phyloP scores from a whole-genome alignment of 2,888 invertebrate species.

The Crioceris asparagi region DNA sequence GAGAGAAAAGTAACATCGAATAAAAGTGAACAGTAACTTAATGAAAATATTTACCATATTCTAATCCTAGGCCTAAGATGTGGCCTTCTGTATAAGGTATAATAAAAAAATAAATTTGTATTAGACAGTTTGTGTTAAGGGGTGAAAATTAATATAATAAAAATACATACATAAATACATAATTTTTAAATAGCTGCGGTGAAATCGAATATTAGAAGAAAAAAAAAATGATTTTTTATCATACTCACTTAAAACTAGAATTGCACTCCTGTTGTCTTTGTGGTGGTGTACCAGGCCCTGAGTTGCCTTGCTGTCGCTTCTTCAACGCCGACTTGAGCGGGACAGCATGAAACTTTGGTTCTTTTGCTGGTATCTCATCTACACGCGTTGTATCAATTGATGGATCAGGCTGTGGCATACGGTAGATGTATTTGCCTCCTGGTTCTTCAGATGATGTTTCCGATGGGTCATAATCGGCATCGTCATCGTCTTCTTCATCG shows the following conservation, averaged over 20 bases:
- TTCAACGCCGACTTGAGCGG: constrained; percentile 88
- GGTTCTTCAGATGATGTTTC: constrained; percentile 42
- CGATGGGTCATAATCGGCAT: constrained; percentile 32
- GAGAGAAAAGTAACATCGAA: too few species aligned
- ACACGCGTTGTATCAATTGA: constrained; percentile 71
- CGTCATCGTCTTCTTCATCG: constrained; percentile 33
- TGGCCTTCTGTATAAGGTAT: constrained; percentile 64
- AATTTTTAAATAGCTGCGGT: background rate
- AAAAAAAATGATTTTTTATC: background rate
- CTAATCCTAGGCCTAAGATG: constrained; percentile 83
- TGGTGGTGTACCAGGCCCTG: constrained; percentile 56
- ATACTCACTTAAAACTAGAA: constrained; percentile 69
- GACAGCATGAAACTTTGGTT: constrained; percentile 68
- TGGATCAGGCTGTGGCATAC: constrained; percentile 52
- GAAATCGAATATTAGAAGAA: background rate
- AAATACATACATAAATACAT: background rate
- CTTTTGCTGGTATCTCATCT: constrained; percentile 83
- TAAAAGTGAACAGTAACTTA: too few species aligned
- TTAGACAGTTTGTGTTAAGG: background rate
- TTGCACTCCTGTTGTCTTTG: constrained; percentile 50
- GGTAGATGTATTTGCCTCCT: constrained; percentile 38
- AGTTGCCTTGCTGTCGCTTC: constrained; percentile 58
- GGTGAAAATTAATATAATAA: constrained; percentile 4
- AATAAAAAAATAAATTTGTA: constrained; percentile 25
- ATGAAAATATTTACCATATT: constrained; percentile 69